Base-by-base conservation (phyloP, 2,797 vertebrate genomes). In the Orientallactaga sibirica region DNA sequence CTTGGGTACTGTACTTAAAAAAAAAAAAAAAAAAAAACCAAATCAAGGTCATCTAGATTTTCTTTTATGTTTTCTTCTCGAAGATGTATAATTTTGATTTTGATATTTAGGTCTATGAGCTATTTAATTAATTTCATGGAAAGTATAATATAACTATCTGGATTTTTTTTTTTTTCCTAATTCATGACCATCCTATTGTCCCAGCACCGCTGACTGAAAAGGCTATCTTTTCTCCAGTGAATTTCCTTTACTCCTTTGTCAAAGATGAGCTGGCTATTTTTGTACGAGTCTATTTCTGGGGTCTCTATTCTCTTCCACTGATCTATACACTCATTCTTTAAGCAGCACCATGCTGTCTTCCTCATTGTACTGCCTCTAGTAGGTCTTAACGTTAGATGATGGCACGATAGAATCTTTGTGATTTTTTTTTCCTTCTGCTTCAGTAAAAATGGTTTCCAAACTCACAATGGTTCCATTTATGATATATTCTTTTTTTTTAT, bases 231-330 rank as follows among this genome's bases (percentile, higher is more conserved):
- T 92, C 19, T 70, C 67, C 43, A 24, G 15, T 8, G 29, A 91
- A 66, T 64, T 67, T 27, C 52, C 64, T 93, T 90, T 89, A 71
- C 62, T 91, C 71, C 67, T 96, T 89, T 91, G 85, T 83, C 66
- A 88, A 91, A 79, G 84, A 82, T 58, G 22, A 43, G 29, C 66
- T 75, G 52, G 41, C 16, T 82, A 37, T 92, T 83, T 93, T 83
- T 84, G 43, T 71, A 10, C 67, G 37, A 62, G 24, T 70, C 73
- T 84, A 89, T 87, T 95, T 87, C 88, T 87, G 37, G 61, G 6
- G n/a, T 80, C 10, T 68, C 48, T 55, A 11, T 95, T 88, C 66
- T 85, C 22, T 73, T 67, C 41, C 68, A 80, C 52, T 93, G 73
- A 93, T 92, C 73, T 89, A 33, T 52, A 2, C 33, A 11, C 85